Evolutionary conservation across 2,888 invertebrate species (phyloP), one percentile per base, ranked within the genome.

Genomic region (Cephus nigrinus): DNA sequence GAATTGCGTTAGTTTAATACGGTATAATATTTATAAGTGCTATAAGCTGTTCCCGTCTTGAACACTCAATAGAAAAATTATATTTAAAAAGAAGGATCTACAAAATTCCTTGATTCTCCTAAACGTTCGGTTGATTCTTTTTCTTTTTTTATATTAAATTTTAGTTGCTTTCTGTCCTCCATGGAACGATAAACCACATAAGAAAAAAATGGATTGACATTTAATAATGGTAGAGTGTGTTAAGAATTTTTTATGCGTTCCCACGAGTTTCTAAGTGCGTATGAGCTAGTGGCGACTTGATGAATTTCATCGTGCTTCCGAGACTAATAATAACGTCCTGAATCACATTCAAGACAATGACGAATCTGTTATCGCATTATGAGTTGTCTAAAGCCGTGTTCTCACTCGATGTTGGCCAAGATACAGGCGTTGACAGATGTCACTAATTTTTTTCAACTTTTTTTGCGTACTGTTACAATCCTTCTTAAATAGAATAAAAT

Each of bases 311-410:
- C 5, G 33, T 32, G 32, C 33, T 71, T 71, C 31, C 33, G 71
- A 31, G 71, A 23, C 71, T 71, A 71, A 71, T 71, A 71, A 71
- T 33, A 68, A 68, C n/a, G 36, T 55, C 55, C 77, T 68, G 74
- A 77, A n/a, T 55, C 40, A 36, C 32, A 15, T 33, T 32, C 33
- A 33, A 23, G 69, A 75, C 35, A 35, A 75, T 75, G 75, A 77
- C 75, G 74, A 77, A 77, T 75, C 74, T 77, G 69, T 75, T 74
- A 55, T 55, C 55, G 9, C 55, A 55, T 23, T 55, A 55, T 55
- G 23, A 55, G 55, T 55, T 23, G 55, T 55, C 55, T 55, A 55
- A 55, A 55, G 23, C 55, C 55, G 23, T 55, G 23, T 55, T 55
- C 23, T 55, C 55, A 23, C 55, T 23, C 2, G 55, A 23, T 55